Evolutionary conservation across 1,140 invertebrate genomes (phyloP), one percentile per base, ranked within the genome.

Genomic region (Augochlora pura): DNA sequence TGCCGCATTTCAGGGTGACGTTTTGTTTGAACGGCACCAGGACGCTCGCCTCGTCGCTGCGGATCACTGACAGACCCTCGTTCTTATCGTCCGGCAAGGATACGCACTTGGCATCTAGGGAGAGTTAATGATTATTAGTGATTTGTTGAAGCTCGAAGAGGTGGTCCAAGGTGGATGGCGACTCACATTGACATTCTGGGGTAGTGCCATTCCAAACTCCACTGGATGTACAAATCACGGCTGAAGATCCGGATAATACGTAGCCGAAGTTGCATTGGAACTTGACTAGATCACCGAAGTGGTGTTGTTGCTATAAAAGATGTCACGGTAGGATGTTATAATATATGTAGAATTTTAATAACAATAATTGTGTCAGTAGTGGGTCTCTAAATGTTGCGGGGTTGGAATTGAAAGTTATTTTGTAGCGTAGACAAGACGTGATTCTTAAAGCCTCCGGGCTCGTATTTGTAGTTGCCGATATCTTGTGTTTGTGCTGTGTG

Each of bases 201-300:
- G 96, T 95, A 25, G 97, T 96, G 87, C 97, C 97, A 93, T 99
- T 99, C 98, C 98, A 99, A 52, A 94, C 94, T 67, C 98, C 98
- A 92, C 95, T 96, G 52, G 97, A 97, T 8, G 96, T 97, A 92
- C 99, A 99, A 59, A 97, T 93, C 6, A 99, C 93, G 38, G 96
- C 95, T 2, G 96, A 95, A 64, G 96, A 95, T 66, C 98, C 98
- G 82, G 96, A 95, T 94, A 99, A 96, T 9, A 98, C 96, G 90
- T 98, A 99, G 18, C 98, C 99, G 92, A 99, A 99, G 86, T 98
- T 95, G 91, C 99, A 99, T 89, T 98, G 97, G 94, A 99, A 99
- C 77, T 95, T 95, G 0, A 99, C 96, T 49, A 97, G 92, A 91
- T 99, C 98, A 0, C 97, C 97, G 91, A 97, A 99, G 86, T 98